Percentiles rank a stretch among this genome's conserved stretches.
These are phyloP conservation scores for Tylochromis polylepis DNA, from an alignment of 2,113 vertebrate genomes.

Conservation along the genomic window DNA sequence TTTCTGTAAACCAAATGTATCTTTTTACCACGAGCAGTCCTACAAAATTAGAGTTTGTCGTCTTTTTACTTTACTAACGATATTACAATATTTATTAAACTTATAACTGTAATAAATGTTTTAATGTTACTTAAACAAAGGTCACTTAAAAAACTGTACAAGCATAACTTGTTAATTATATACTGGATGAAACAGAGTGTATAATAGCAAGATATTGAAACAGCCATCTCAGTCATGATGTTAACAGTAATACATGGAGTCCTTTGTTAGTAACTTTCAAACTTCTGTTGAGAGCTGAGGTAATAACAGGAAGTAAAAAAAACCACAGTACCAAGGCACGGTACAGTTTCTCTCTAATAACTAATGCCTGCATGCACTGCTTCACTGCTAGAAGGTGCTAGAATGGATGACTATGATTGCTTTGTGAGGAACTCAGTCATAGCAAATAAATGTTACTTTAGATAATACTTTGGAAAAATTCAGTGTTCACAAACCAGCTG, in stretches of 20 bases:
- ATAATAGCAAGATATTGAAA: neutral
- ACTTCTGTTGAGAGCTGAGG: too few species aligned
- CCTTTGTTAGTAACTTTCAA: neutral
- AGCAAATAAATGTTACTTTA: neutral
- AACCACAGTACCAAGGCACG: neutral
- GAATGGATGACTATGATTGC: neutral
- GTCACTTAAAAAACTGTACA: neutral
- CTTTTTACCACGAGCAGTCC: neutral
- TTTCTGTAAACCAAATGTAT: neutral
- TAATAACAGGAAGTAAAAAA: neutral
- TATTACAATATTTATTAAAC: too few species aligned
- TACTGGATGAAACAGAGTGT: neutral
- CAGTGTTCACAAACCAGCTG: neutral
- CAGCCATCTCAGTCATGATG: neutral
- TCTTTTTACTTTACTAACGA: neutral
- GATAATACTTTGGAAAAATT: neutral
- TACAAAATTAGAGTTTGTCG: neutral
- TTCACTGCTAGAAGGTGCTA: neutral
- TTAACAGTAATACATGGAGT: neutral
- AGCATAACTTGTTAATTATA: neutral
- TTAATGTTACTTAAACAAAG: neutral
- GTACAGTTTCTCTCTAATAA: neutral
- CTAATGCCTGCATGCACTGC: neutral
- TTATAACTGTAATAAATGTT: neutral
- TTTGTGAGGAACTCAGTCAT: neutral